A percentile compares a stretch with the other conserved stretches of the same genome.
phyloP scores from a whole-genome alignment of 1,140 invertebrate genomes.

The Ptiloglossa arizonensis region DNA sequence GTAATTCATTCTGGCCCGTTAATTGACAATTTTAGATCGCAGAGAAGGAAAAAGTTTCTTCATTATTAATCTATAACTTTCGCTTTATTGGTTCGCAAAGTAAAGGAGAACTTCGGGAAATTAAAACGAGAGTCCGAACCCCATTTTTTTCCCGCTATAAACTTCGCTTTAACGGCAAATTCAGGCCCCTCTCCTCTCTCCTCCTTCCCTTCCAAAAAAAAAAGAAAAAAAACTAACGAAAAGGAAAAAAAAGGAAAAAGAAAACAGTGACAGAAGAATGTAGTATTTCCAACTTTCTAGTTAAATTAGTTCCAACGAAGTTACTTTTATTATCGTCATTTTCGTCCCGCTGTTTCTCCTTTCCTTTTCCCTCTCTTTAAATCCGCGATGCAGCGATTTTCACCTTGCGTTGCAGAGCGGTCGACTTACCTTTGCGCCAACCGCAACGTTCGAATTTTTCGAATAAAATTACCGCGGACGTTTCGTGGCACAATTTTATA shows the following conservation, averaged over 20 bases:
- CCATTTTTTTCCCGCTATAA: slow-evolving; percentile 44
- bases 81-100: slow-evolving; percentile 51
- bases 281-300: slow-evolving; percentile 37
- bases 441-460: slow-evolving; percentile 11
- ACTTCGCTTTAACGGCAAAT: slow-evolving; percentile 27
- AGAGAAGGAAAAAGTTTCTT: slow-evolving; percentile 36
- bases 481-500: neutral
- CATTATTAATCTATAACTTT: slow-evolving; percentile 56
- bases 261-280: slow-evolving; percentile 16
- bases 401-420: neutral
- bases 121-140: slow-evolving; percentile 44
- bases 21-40: slow-evolving; percentile 49
- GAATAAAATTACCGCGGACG: slow-evolving; percentile 13
- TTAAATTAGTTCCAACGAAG: slow-evolving; percentile 52
- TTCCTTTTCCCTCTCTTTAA: slow-evolving; percentile 8
- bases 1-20: slow-evolving; percentile 51
- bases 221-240: too few species aligned
- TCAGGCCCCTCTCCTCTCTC: neutral
- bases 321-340: slow-evolving; percentile 48
- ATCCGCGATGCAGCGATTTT: slow-evolving; percentile 9
- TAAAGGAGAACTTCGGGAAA: slow-evolving; percentile 42
- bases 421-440: neutral
- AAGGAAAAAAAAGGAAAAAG: slow-evolving; percentile 3
- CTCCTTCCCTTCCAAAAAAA: too few species aligned
- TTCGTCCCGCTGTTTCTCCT: slow-evolving; percentile 1